A percentile compares a stretch with the other conserved stretches of the same genome.
Evolutionary conservation across 2,797 vertebrate genomes (phyloP).

Genomic region (Salarias fasciatus): DNA sequence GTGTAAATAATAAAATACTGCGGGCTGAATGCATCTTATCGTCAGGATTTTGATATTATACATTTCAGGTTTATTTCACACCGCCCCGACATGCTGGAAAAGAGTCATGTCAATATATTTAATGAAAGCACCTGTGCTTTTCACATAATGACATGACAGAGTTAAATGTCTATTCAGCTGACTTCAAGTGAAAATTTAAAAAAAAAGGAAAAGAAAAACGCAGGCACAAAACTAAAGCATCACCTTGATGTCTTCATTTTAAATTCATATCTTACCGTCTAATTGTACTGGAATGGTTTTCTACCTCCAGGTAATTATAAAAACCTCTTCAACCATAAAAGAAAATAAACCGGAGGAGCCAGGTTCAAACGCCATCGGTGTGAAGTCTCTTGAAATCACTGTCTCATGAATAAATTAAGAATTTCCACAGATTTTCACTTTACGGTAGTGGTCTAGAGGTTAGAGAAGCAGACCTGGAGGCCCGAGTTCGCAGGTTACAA

Average conservation of each 20-base stretch:
- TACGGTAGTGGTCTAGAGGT: too few relatives aligned
- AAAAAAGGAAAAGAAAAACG: background rate
- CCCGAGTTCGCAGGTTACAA: too few relatives aligned
- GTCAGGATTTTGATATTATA: too few relatives aligned
- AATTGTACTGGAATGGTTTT: background rate
- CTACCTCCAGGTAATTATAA: background rate
- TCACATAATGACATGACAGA: background rate
- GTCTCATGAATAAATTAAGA: too few relatives aligned
- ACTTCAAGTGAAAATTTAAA: background rate
- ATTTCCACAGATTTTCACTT: too few relatives aligned
- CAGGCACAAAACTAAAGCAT: background rate
- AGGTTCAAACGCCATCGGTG: slow-evolving; percentile 17
- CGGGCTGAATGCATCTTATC: background rate
- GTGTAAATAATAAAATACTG: background rate
- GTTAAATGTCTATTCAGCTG: background rate
- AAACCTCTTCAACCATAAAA: slow-evolving; percentile 1
- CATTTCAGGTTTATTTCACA: too few relatives aligned
- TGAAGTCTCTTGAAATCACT: too few relatives aligned
- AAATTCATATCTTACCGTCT: background rate
- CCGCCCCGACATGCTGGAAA: too few relatives aligned
- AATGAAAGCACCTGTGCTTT: background rate
- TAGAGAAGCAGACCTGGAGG: too few relatives aligned
- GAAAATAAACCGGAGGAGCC: background rate
- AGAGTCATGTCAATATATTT: background rate
- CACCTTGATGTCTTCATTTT: slow-evolving; percentile 3